Conservation (phyloP, 2,888 invertebrate species). For the Tenthredo mesomela region DNA sequence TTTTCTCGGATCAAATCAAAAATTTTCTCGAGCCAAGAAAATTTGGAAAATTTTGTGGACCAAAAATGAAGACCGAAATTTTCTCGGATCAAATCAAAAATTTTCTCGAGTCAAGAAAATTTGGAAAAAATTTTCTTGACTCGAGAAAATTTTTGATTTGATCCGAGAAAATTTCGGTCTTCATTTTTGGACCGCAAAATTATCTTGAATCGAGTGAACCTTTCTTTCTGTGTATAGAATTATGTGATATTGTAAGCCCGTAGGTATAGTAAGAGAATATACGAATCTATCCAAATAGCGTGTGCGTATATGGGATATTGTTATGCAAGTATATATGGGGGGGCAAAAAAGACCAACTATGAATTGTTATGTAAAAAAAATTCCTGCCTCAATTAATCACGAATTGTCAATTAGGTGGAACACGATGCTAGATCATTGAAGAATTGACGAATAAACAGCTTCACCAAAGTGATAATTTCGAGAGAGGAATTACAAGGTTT, state of each 20-base stretch:
- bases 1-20: no score
- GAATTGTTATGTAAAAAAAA: not conserved
- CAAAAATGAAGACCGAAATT: no score
- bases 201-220: no score
- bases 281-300: not conserved
- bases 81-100: no score
- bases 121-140: no score
- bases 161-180: no score
- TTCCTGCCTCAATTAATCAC: conserved; percentile 13
- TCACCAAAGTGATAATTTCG: not conserved
- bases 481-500: not conserved
- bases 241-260: not conserved
- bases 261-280: not conserved
- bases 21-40: no score
- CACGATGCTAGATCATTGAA: conserved; percentile 11
- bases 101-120: no score
- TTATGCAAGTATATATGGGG: not conserved
- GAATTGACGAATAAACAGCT: not conserved
- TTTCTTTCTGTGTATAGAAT: no score
- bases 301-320: not conserved
- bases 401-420: conserved; percentile 19
- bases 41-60: no score
- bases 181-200: no score
- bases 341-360: not conserved
- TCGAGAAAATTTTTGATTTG: no score